These are phyloP conservation scores for Rhinatrema bivittatum DNA, from an alignment of 2,797 vertebrate species.

Conservation along the genomic window DNA sequence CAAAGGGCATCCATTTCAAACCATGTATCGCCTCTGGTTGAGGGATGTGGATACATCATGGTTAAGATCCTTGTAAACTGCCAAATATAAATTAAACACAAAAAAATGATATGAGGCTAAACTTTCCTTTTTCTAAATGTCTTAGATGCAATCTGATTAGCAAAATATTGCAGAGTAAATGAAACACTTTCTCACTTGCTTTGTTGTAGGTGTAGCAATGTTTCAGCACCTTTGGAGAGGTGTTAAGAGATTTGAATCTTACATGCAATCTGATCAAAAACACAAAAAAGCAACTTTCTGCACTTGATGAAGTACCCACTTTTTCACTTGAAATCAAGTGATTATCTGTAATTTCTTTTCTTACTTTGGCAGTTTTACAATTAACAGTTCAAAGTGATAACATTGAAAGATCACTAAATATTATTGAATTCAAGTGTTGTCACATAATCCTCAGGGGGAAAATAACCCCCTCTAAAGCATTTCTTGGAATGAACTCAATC, in stretches of 20 bases:
- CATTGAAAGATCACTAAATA: too few relatives aligned
- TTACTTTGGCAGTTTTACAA: slow-evolving; percentile 9
- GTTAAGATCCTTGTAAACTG: too few relatives aligned
- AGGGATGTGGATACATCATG: too few relatives aligned
- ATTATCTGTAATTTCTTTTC: slow-evolving; percentile 1
- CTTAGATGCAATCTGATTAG: slow-evolving; percentile 16
- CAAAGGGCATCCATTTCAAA: too few relatives aligned
- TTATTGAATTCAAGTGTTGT: too few relatives aligned
- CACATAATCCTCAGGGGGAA: too few relatives aligned
- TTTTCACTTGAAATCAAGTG: slow-evolving; percentile 18
- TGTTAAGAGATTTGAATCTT: slow-evolving; percentile 14
- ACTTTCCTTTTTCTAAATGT: slow-evolving; percentile 15
- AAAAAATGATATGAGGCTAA: slow-evolving; percentile 16
- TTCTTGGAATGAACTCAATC: too few relatives aligned
- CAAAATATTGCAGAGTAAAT: slow-evolving; percentile 20
- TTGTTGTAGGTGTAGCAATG: slow-evolving; percentile 22
- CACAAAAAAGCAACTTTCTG: slow-evolving; percentile 4
- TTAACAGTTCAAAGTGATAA: slow-evolving; percentile 1
- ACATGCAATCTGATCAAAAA: slow-evolving; percentile 8
- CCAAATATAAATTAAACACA: too few relatives aligned
- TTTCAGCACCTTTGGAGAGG: slow-evolving; percentile 15
- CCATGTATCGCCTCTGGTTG: too few relatives aligned
- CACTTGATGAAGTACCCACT: slow-evolving; percentile 2
- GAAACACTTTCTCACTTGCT: slow-evolving; percentile 21
- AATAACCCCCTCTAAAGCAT: too few relatives aligned